Evolutionary conservation across 1,140 invertebrate species (phyloP).

Genomic region (Trachymyrmex cornetzi): DNA sequence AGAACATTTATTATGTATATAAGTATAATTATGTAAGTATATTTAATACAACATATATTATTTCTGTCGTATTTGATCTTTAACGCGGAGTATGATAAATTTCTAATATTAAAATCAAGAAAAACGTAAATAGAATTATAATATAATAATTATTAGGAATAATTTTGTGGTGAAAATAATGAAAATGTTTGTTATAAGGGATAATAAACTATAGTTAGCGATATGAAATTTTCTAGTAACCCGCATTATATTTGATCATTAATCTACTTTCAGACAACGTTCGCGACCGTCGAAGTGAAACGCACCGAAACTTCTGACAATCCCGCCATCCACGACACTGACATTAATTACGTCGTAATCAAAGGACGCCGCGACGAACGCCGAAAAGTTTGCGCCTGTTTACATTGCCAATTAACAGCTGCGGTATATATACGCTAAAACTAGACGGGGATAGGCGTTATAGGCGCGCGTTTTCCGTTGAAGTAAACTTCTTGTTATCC

Average conservation of each 20-base stretch:
- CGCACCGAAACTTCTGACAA: conserved; percentile 57
- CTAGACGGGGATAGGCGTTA: conserved; percentile 21
- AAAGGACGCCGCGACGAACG: conserved; percentile 51
- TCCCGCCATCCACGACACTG: conserved; percentile 49
- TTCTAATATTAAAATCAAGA: background rate
- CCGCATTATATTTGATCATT: conserved; percentile 57
- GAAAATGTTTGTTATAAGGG: background rate
- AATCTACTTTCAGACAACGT: conserved; percentile 57
- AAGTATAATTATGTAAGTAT: background rate
- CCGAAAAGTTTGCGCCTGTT: conserved; percentile 62
- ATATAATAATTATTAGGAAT: background rate
- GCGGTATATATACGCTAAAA: conserved; percentile 20
- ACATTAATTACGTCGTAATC: conserved; percentile 62
- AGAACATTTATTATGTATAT: background rate
- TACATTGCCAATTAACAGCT: conserved; percentile 57
- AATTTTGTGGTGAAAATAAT: background rate
- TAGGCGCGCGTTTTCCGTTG: conserved; percentile 21
- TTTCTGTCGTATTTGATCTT: background rate
- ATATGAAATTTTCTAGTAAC: conserved; percentile 38
- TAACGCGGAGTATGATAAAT: no score
- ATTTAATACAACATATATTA: background rate
- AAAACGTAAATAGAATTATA: background rate
- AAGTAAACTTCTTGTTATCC: conserved; percentile 35
- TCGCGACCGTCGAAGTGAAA: conserved; percentile 51
- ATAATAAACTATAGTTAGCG: background rate